Evolutionary conservation across 1,140 invertebrate genomes (phyloP).

Genomic region (Neodiprion pinetum): DNA sequence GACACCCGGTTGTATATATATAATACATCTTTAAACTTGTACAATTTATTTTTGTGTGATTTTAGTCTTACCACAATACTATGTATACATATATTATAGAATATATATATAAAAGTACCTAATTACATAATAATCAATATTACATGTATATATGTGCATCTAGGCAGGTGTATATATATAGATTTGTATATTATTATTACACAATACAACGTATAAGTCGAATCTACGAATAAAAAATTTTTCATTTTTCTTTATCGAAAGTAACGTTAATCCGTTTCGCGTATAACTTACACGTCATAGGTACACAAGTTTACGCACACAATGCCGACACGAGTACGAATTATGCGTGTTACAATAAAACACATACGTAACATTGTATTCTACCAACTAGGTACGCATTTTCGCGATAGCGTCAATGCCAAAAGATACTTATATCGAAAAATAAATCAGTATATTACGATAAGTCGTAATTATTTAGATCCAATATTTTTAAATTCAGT

Average conservation of each 20-base stretch:
- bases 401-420: neutral
- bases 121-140: neutral
- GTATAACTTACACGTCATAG: too few relatives aligned
- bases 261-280: too few relatives aligned
- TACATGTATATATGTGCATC: neutral
- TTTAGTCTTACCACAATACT: neutral
- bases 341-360: too few relatives aligned
- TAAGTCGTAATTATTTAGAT: neutral
- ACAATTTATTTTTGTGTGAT: slow-evolving; percentile 8
- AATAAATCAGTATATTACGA: neutral
- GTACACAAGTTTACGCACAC: too few relatives aligned
- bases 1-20: neutral
- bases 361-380: too few relatives aligned
- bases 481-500: neutral
- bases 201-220: too few relatives aligned
- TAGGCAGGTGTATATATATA: too few relatives aligned
- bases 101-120: neutral
- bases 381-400: too few relatives aligned
- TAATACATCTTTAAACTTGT: neutral
- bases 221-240: too few relatives aligned
- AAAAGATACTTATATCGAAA: neutral
- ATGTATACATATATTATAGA: neutral
- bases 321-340: too few relatives aligned
- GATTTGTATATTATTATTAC: too few relatives aligned
- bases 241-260: too few relatives aligned